Conservation (phyloP, 1,140 invertebrate genomes). For the Ceratoteleas bidentatus region DNA sequence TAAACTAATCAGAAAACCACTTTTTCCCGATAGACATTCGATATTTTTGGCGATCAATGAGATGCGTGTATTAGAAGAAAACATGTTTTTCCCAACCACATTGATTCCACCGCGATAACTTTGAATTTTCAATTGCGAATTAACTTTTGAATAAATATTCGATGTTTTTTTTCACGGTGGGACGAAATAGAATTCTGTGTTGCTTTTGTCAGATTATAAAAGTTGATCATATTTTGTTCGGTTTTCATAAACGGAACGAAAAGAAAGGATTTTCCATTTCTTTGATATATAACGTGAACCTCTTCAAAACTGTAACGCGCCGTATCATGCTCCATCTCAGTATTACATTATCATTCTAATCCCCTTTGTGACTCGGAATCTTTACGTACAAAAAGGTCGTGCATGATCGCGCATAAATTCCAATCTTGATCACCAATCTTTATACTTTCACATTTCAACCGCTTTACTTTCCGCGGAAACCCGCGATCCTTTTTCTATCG, state of each 20-base stretch:
- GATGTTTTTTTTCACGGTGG: neutral
- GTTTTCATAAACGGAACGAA: too few relatives aligned
- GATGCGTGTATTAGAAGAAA: too few relatives aligned
- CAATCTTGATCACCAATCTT: slow-evolving; percentile 35
- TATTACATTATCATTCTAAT: slow-evolving; percentile 46
- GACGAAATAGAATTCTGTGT: too few relatives aligned
- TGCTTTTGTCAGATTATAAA: too few relatives aligned
- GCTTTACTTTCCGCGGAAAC: slow-evolving; percentile 41
- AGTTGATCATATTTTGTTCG: too few relatives aligned
- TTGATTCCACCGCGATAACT: too few relatives aligned
- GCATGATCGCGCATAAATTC: slow-evolving; percentile 57
- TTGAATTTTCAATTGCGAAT: neutral
- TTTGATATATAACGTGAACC: too few relatives aligned
- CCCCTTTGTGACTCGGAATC: slow-evolving; percentile 32
- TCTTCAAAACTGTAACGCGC: neutral
- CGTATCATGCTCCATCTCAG: neutral
- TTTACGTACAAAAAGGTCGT: slow-evolving; percentile 51
- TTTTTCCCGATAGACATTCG: too few relatives aligned
- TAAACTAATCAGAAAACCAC: too few relatives aligned
- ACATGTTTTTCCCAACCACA: too few relatives aligned
- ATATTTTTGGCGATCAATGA: too few relatives aligned
- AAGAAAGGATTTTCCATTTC: too few relatives aligned
- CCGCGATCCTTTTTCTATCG: neutral
- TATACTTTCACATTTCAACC: slow-evolving; percentile 49
- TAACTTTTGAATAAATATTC: neutral